phyloP scores from a whole-genome alignment of 2,113 vertebrate species.

The Todiramphus chloris region DNA sequence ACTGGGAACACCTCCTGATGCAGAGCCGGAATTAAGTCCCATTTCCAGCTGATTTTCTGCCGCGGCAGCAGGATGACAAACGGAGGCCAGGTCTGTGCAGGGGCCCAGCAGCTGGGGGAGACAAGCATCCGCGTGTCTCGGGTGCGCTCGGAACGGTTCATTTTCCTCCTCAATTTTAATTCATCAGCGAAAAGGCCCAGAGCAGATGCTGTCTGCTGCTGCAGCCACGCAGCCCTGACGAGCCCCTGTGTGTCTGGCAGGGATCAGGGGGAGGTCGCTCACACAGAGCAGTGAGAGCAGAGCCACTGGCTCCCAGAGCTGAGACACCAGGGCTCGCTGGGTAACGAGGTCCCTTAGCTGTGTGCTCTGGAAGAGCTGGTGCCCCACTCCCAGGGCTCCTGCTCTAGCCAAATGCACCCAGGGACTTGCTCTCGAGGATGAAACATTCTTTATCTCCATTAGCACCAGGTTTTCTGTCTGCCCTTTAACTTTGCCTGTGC shows the following conservation, averaged over 20 bases:
- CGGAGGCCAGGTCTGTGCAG: rapidly evolving
- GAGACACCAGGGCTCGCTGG: rapidly evolving
- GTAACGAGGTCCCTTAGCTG: background rate
- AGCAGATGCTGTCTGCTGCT: background rate
- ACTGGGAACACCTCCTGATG: background rate
- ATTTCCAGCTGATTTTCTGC: background rate
- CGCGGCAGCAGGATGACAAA: background rate
- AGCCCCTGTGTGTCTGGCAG: background rate
- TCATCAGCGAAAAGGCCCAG: background rate
- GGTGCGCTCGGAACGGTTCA: background rate
- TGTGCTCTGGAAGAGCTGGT: background rate
- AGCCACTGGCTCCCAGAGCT: background rate
- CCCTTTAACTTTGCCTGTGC: rapidly evolving
- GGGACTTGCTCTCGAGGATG: background rate
- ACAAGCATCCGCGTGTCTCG: rapidly evolving
- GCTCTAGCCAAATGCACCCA: background rate
- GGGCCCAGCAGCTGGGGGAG: background rate
- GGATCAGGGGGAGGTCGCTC: background rate
- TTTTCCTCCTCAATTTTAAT: background rate
- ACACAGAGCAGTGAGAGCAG: background rate
- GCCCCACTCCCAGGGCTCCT: background rate
- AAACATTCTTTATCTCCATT: background rate
- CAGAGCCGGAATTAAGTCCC: background rate
- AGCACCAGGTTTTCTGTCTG: background rate
- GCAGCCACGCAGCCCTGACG: background rate